Percentiles rank a stretch among this genome's conserved stretches.
Evolutionary conservation across 1,140 invertebrate genomes (phyloP).

Genomic region (Drosophila ficusphila): DNA sequence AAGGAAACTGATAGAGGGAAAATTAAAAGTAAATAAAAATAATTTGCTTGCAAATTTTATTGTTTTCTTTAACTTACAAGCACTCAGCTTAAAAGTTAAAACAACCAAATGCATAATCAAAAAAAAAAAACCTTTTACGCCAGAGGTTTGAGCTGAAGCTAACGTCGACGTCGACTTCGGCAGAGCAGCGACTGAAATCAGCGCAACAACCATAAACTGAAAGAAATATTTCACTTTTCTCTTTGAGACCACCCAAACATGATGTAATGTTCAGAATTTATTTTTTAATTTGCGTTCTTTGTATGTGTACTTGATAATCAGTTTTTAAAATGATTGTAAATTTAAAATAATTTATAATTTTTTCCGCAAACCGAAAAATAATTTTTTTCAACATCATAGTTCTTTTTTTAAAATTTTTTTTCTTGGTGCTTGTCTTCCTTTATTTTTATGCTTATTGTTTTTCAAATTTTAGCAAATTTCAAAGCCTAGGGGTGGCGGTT

Average conservation of each 20-base stretch:
- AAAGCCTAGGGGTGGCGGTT: no score
- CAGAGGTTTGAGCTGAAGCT: conserved; percentile 19
- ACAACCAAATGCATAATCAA: conserved; percentile 22
- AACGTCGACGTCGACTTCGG: conserved; percentile 15
- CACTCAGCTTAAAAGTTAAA: conserved; percentile 31
- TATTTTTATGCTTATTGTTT: neutral
- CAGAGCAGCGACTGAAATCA: conserved; percentile 50
- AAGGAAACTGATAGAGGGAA: no score
- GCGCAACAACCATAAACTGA: conserved; percentile 29
- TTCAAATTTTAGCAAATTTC: no score
- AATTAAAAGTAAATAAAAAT: no score
- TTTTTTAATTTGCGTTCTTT: conserved; percentile 4
- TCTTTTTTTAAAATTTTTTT: neutral
- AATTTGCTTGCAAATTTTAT: conserved; percentile 60
- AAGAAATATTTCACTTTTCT: conserved; percentile 25
- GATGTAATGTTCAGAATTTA: conserved; percentile 11
- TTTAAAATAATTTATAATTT: conserved; percentile 10
- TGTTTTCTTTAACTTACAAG: conserved; percentile 62
- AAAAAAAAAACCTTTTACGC: conserved; percentile 17
- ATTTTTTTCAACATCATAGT: no score
- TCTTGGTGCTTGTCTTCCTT: neutral
- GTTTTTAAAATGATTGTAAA: conserved; percentile 18
- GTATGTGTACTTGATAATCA: conserved; percentile 19
- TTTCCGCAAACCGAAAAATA: no score
- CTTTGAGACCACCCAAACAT: neutral